phyloP scores from a whole-genome alignment of 1,140 invertebrate species.

The Globodera rostochiensis region DNA sequence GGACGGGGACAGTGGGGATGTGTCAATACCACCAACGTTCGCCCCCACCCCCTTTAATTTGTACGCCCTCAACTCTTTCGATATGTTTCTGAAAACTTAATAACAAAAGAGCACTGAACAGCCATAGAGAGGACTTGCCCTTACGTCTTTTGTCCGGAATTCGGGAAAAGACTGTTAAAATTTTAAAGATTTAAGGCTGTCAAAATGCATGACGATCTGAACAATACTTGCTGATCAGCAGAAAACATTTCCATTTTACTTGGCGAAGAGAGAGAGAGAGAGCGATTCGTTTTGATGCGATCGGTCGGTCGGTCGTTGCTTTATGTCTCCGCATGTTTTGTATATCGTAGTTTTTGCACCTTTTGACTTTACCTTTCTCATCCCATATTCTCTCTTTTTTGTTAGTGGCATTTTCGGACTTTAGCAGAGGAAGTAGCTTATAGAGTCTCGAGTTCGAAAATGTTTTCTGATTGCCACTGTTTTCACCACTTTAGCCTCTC shows the following conservation, averaged over 20 bases:
- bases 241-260: not conserved
- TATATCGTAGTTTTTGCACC: not conserved
- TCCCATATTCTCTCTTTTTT: not conserved
- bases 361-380: not conserved
- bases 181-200: slow-evolving; percentile 15
- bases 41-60: not conserved
- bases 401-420: not conserved
- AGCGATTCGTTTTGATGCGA: too few species aligned
- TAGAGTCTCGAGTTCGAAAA: not conserved
- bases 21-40: not conserved
- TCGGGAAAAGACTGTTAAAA: not conserved
- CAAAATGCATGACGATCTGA: slow-evolving; percentile 20
- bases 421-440: not conserved
- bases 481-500: not conserved
- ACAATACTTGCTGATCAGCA: slow-evolving; percentile 1
- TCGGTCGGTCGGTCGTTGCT: too few species aligned
- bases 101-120: too few species aligned
- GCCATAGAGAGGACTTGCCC: too few species aligned
- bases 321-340: too few species aligned
- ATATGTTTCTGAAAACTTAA: too few species aligned
- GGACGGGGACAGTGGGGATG: too few species aligned
- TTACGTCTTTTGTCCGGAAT: not conserved
- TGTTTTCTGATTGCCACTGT: not conserved
- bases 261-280: too few species aligned
- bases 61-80: too few species aligned